A percentile compares a stretch with the other conserved stretches of the same genome.
Evolutionary conservation across 2,113 vertebrate genomes (phyloP).

Genomic region (Pogonocichla stellata): DNA sequence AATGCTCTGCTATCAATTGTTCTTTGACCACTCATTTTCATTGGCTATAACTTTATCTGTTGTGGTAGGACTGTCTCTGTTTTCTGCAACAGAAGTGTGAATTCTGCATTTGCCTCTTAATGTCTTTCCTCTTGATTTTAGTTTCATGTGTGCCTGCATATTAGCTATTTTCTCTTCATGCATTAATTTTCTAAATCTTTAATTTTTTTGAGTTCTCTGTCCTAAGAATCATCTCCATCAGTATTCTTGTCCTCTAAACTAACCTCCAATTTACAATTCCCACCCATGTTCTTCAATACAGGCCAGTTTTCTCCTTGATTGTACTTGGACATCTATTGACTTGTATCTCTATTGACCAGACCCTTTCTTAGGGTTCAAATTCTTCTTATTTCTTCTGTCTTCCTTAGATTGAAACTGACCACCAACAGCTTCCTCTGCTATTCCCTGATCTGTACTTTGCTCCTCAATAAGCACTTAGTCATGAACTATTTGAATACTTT

Average conservation of each 20-base stretch:
- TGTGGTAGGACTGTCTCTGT: neutral
- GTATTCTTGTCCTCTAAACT: neutral
- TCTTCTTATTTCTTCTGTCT: neutral
- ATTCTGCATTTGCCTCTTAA: neutral
- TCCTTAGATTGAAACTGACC: slow-evolving; percentile 25
- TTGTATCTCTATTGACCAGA: neutral
- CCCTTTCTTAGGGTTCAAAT: neutral
- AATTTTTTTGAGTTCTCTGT: neutral
- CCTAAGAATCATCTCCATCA: neutral
- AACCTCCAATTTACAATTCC: neutral
- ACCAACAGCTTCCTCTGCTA: slow-evolving; percentile 5
- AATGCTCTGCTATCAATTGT: neutral
- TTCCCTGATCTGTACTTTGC: neutral
- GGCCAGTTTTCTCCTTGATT: neutral
- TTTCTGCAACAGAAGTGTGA: neutral
- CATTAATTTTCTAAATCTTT: neutral
- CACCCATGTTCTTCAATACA: neutral
- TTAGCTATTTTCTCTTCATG: neutral
- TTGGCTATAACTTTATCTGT: neutral
- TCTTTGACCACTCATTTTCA: neutral
- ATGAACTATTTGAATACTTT: slow-evolving; percentile 14
- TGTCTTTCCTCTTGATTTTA: neutral
- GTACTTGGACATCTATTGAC: neutral
- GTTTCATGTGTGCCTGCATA: neutral
- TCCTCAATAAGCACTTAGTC: slow-evolving; percentile 26